Percentiles rank a stretch among this genome's conserved stretches.
Evolutionary conservation across 2,113 vertebrate species (phyloP).

Genomic region (Pelodiscus sinensis): DNA sequence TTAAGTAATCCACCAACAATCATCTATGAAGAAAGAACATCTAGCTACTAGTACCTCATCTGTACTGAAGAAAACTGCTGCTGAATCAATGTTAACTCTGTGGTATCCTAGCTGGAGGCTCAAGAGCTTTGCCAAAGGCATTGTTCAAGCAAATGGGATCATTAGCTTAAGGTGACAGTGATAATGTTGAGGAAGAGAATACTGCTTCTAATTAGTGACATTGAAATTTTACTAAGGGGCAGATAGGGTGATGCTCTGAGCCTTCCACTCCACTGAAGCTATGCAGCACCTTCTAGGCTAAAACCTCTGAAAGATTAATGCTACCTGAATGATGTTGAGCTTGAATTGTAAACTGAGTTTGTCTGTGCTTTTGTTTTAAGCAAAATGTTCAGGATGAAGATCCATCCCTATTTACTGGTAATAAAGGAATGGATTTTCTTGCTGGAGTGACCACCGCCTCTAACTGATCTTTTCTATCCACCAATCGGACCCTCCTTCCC

Average conservation of each 20-base stretch:
- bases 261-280: neutral
- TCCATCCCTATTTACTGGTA: neutral
- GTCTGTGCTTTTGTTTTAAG: neutral
- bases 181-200: neutral
- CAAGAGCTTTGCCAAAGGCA: neutral
- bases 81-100: slow-evolving; percentile 21
- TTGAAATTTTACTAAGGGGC: neutral
- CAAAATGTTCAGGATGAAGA: neutral
- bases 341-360: rapidly evolving
- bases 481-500: neutral
- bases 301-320: neutral
- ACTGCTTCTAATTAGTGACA: neutral
- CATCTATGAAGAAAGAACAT: neutral
- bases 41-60: slow-evolving; percentile 6
- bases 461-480: neutral
- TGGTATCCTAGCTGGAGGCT: neutral
- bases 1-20: slow-evolving; percentile 22
- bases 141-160: neutral
- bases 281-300: rapidly evolving
- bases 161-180: neutral
- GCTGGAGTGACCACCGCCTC: neutral
- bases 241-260: rapidly evolving
- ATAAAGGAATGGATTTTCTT: neutral
- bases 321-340: neutral
- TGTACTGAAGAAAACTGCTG: neutral